A percentile compares a stretch with the other conserved stretches of the same genome.
Conservation (phyloP, 2,113 vertebrate genomes). For the Rhinopomastus cyanomelas region DNA sequence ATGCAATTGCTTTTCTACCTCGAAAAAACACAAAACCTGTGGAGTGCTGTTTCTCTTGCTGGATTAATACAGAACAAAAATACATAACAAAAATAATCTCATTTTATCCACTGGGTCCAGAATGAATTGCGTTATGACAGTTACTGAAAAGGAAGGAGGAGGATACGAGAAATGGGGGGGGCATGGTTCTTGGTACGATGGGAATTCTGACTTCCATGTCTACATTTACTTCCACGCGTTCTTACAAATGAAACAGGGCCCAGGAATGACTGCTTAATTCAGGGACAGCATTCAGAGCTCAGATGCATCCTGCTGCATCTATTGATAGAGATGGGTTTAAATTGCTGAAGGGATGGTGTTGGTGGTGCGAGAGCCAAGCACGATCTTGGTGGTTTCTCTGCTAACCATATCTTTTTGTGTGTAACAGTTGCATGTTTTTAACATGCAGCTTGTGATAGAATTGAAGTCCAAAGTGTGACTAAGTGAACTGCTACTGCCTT, state of each 20-base stretch:
- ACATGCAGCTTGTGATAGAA: not conserved
- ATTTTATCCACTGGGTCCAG: not conserved
- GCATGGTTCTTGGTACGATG: not conserved
- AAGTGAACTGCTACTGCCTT: not conserved
- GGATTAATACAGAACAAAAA: not conserved
- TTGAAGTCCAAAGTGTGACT: not conserved
- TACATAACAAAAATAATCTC: not conserved
- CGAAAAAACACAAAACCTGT: rapidly evolving
- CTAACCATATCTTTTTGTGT: not conserved
- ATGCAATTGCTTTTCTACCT: not conserved
- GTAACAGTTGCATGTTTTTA: not conserved
- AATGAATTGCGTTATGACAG: not conserved
- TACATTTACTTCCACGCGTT: not conserved
- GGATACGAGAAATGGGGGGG: not conserved
- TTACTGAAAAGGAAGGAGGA: not conserved
- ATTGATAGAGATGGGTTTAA: not conserved
- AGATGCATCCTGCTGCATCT: not conserved
- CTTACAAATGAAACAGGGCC: not conserved
- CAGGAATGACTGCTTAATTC: not conserved
- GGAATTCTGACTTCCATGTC: not conserved
- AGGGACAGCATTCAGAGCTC: not conserved
- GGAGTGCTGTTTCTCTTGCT: not conserved
- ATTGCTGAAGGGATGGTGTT: not conserved
- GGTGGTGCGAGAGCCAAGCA: not conserved
- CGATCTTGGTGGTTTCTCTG: not conserved